phyloP scores from a whole-genome alignment of 2,888 invertebrate genomes.

The Eupithecia centaureata region DNA sequence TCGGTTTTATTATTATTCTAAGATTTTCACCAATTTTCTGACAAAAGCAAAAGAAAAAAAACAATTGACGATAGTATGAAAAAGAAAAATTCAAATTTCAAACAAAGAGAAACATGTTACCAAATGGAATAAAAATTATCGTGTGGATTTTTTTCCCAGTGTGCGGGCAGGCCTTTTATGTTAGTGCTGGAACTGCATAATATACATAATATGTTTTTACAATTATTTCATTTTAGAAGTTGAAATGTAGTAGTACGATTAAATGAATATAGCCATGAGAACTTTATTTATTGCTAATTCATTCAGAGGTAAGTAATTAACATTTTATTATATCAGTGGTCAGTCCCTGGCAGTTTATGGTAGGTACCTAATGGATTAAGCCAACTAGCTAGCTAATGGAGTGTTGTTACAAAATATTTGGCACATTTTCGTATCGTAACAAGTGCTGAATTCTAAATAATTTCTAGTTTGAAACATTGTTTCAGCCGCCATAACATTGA shows the following conservation, averaged over 20 bases:
- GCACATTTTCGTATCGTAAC: conserved; percentile 8
- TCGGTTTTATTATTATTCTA: too few species aligned
- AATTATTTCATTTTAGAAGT: too few species aligned
- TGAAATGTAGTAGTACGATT: too few species aligned
- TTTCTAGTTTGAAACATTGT: not conserved
- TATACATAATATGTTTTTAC: too few species aligned
- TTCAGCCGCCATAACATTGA: not conserved
- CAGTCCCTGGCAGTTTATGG: not conserved
- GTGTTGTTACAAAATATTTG: not conserved
- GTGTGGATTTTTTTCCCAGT: not conserved
- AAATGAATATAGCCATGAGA: not conserved
- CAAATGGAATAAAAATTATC: not conserved
- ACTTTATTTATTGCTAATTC: not conserved
- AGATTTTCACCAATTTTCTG: too few species aligned
- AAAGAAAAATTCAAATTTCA: too few species aligned
- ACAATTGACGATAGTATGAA: too few species aligned
- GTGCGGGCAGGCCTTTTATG: not conserved
- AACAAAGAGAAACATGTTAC: too few species aligned
- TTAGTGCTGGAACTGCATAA: not conserved
- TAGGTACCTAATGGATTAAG: not conserved
- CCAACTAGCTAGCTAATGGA: not conserved
- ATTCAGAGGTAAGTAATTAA: not conserved
- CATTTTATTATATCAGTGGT: not conserved
- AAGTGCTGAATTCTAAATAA: not conserved
- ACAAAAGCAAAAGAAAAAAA: too few species aligned